Evolutionary conservation across 1,140 invertebrate genomes (phyloP).

Genomic region (Bombus soroeensis): DNA sequence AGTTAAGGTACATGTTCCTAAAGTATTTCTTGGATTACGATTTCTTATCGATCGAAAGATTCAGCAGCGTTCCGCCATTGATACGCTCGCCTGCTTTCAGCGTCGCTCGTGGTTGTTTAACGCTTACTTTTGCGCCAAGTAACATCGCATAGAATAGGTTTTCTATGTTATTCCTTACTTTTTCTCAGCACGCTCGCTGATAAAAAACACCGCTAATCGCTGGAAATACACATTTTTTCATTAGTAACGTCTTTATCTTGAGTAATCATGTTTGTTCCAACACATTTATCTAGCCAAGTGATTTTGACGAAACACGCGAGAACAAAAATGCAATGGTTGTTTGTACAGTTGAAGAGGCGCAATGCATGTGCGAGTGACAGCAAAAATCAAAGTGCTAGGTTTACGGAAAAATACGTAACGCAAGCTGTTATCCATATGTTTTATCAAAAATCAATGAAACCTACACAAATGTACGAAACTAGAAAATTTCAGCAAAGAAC

Average conservation of each 20-base stretch:
- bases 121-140: not conserved
- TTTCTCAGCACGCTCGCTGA: not conserved
- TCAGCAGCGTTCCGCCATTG: not conserved
- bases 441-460: too few species aligned
- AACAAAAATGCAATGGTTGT: not conserved
- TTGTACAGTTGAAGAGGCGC: not conserved
- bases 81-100: not conserved
- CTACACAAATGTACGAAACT: rapidly evolving
- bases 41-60: not conserved
- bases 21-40: not conserved
- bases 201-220: not conserved
- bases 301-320: not conserved
- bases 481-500: too few species aligned
- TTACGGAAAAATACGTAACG: too few species aligned
- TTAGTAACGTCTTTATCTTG: not conserved
- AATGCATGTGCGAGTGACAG: too few species aligned
- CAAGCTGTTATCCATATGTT: too few species aligned
- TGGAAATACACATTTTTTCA: not conserved
- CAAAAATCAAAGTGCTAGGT: too few species aligned
- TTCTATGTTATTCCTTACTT: not conserved
- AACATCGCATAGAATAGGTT: not conserved
- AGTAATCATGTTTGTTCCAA: not conserved
- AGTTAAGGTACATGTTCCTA: not conserved
- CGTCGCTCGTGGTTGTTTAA: not conserved
- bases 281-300: not conserved